Conservation (phyloP, 2,888 invertebrate genomes). For the Parasteatoda lunata region DNA sequence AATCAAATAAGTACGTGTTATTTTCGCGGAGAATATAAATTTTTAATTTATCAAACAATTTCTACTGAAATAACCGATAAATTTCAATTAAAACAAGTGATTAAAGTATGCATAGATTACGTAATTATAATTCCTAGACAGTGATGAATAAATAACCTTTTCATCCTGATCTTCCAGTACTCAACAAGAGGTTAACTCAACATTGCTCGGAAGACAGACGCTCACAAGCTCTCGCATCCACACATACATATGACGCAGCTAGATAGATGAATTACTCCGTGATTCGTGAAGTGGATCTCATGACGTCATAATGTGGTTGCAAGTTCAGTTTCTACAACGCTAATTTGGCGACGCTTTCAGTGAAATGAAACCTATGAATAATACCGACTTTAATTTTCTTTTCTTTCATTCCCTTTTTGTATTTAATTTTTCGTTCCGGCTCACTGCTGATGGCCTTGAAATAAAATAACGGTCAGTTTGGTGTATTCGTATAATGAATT, state of each 20-base stretch:
- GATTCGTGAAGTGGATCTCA: constrained; percentile 13
- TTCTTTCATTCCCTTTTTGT: no score
- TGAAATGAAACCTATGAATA: no score
- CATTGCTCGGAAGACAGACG: neutral
- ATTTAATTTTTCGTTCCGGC: no score
- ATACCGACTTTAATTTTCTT: no score
- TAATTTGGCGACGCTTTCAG: constrained; percentile 32
- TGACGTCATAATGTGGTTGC: constrained; percentile 52
- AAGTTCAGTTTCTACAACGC: constrained; percentile 1
- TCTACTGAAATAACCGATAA: no score
- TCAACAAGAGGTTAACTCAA: neutral
- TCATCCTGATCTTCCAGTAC: constrained; percentile 9
- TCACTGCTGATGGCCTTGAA: no score
- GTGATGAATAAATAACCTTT: constrained; percentile 2
- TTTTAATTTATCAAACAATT: no score
- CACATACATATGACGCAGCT: constrained; percentile 18
- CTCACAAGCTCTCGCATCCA: neutral
- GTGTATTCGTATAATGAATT: no score
- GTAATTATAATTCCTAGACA: constrained; percentile 40
- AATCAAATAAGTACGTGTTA: no score
- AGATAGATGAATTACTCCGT: constrained; percentile 13
- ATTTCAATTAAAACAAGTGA: constrained; percentile 18
- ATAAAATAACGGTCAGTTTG: no score
- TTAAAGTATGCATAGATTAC: constrained; percentile 50
- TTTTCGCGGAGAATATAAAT: no score